Conservation (phyloP, 1,140 invertebrate genomes). For the Drosophila mayri region DNA sequence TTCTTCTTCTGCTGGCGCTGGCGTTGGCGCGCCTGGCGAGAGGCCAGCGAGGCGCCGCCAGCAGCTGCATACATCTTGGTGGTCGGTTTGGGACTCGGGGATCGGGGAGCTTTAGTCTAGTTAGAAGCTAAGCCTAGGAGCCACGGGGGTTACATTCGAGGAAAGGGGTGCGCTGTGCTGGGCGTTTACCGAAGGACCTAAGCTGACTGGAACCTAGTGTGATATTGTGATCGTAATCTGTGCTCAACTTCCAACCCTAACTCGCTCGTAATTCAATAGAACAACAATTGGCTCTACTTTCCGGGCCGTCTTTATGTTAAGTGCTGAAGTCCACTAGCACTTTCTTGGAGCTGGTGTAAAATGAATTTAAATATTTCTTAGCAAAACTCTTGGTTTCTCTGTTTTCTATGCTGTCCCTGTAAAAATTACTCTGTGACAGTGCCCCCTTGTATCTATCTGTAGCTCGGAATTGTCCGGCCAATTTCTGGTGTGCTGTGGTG, state of each 20-base stretch:
- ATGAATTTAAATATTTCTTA: slow-evolving; percentile 70
- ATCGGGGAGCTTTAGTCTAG: slow-evolving; percentile 29
- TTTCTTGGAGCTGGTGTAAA: slow-evolving; percentile 64
- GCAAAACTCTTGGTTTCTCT: slow-evolving; percentile 59
- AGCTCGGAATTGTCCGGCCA: slow-evolving; percentile 18
- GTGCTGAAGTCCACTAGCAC: slow-evolving; percentile 23
- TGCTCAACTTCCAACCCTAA: background rate
- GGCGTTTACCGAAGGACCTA: slow-evolving; percentile 14
- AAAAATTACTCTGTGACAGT: slow-evolving; percentile 44
- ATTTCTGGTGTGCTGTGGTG: slow-evolving; percentile 50
- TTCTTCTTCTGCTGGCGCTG: slow-evolving; percentile 85
- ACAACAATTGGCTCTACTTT: too few relatives aligned
- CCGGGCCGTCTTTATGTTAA: background rate
- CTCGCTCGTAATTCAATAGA: background rate
- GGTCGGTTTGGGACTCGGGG: background rate
- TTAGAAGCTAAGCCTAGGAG: slow-evolving; percentile 51
- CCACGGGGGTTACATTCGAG: slow-evolving; percentile 51
- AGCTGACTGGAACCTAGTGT: slow-evolving; percentile 3
- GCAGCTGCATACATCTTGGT: slow-evolving; percentile 90
- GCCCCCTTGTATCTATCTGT: slow-evolving; percentile 13
- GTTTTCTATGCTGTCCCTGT: slow-evolving; percentile 63
- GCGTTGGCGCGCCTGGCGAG: slow-evolving; percentile 88
- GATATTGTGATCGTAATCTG: background rate
- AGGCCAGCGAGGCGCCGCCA: slow-evolving; percentile 90
- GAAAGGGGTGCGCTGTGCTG: background rate